phyloP scores from a whole-genome alignment of 2,797 vertebrate genomes.

The Vultur gryphus region DNA sequence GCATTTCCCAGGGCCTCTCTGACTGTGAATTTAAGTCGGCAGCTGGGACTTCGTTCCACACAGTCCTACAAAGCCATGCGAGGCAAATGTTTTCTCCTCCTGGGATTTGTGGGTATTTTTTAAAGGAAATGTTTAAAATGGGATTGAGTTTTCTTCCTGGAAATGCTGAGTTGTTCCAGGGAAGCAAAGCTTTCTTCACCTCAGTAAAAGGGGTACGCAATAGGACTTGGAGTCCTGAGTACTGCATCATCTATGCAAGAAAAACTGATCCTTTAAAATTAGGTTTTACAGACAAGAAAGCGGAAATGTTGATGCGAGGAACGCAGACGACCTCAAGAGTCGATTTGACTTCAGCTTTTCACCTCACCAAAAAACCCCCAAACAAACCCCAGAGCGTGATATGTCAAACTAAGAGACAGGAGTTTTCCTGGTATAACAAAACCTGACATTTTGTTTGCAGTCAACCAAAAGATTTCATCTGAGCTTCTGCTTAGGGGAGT shows the following conservation, averaged over 20 bases:
- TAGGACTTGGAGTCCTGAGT: neutral
- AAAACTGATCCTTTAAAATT: neutral
- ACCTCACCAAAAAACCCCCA: neutral
- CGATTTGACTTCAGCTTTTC: neutral
- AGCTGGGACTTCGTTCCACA: neutral
- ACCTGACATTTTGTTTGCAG: neutral
- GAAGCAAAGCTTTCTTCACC: neutral
- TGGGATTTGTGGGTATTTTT: neutral
- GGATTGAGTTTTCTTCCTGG: neutral
- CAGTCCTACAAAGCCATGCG: neutral
- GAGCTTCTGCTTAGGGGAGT: neutral
- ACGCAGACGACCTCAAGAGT: rapidly evolving
- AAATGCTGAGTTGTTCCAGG: neutral
- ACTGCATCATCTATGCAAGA: neutral
- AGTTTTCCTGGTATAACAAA: neutral
- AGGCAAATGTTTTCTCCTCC: neutral
- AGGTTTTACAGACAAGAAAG: neutral
- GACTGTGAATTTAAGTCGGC: neutral
- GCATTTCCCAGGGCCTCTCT: neutral
- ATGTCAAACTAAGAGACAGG: neutral
- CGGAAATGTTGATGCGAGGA: rapidly evolving
- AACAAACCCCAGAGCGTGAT: neutral
- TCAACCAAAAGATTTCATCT: neutral
- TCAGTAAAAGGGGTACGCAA: too few relatives aligned
- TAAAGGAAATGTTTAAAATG: neutral